Base-by-base conservation (phyloP, 1,140 invertebrate genomes). In the Trichonephila clavipes region DNA sequence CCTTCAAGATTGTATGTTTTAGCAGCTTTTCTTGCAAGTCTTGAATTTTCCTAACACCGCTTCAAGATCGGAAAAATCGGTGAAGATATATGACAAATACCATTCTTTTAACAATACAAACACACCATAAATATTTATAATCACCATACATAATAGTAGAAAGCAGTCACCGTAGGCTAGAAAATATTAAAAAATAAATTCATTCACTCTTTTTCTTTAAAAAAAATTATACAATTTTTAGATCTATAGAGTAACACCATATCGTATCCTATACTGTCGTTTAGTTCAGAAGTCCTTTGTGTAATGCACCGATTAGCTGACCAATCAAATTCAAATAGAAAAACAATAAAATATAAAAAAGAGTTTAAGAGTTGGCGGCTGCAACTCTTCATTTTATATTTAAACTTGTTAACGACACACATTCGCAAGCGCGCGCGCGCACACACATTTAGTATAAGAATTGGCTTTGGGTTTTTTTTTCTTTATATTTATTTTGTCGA, bases 401-500 rank as follows among this genome's bases (percentile, higher is more conserved):
- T 64, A 66, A 92, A n/a, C 28, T 72, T 72, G n/a, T 28, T 72
- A 72, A 72, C n/a, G 64, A 85, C 82, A 85, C 62, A 66, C 90
- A 92, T 81, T 72, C 69, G 69, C 69, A 72, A 16, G 14, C 66
- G 81, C 90, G 90, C 90, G 90, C 90, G 90, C 81, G 90, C 58
- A 34, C 24, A 86, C 90, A 92, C 82, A 83, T 86, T 85, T 66
- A 83, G 81, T 77, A 90, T 83, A 62, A 90, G 89, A 90, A 77
- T 90, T 90, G 89, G 89, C 89, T 90, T 90, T 90, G 89, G 89
- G 88, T 64, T 69, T 44, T 77, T 44, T 77, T 58, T 89, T 89
- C 64, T 77, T 58, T 90, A 58, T 90, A 24, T 90, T 83, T 21
- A 62, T 82, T 58, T 58, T 90, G 28, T 82, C 64, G 34, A 82